Conservation (phyloP, 2,888 invertebrate species). For the Drosophila lutescens region DNA sequence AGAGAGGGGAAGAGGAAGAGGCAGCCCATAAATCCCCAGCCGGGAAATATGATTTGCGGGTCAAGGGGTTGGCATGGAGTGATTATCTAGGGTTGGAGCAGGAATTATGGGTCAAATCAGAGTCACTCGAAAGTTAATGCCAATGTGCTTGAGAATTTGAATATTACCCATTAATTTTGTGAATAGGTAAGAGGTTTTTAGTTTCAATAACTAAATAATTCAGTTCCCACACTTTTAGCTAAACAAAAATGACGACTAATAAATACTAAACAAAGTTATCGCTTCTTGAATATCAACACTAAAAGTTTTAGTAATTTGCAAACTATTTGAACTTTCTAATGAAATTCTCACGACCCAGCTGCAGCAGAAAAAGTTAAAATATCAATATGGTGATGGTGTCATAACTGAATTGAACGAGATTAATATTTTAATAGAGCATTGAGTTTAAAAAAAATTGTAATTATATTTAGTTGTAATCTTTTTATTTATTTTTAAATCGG, state of each 20-base stretch:
- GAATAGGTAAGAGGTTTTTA: too few species aligned
- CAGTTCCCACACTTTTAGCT: not conserved
- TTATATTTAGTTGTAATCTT: not conserved
- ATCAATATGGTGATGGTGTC: not conserved
- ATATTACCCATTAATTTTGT: too few species aligned
- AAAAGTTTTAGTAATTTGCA: constrained; percentile 1
- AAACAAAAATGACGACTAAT: not conserved
- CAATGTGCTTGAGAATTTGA: too few species aligned
- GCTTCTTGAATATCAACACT: not conserved
- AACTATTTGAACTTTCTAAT: constrained; percentile 2
- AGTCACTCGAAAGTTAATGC: constrained; percentile 14
- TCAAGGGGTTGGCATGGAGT: constrained; percentile 27
- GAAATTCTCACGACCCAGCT: not conserved
- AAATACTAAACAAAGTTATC: not conserved
- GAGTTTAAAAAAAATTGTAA: too few species aligned
- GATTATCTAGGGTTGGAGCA: constrained; percentile 17
- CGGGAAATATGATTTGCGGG: constrained; percentile 37
- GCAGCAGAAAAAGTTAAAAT: not conserved
- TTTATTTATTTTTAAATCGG: too few species aligned
- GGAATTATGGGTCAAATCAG: constrained; percentile 21
- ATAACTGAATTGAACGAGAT: not conserved
- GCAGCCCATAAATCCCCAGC: constrained; percentile 20
- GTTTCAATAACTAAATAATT: not conserved
- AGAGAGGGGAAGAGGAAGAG: not conserved
- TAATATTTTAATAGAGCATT: not conserved